These are phyloP conservation scores for Drymonia ruficornis DNA, from an alignment of 2,888 invertebrate genomes.

Conservation along the genomic window DNA sequence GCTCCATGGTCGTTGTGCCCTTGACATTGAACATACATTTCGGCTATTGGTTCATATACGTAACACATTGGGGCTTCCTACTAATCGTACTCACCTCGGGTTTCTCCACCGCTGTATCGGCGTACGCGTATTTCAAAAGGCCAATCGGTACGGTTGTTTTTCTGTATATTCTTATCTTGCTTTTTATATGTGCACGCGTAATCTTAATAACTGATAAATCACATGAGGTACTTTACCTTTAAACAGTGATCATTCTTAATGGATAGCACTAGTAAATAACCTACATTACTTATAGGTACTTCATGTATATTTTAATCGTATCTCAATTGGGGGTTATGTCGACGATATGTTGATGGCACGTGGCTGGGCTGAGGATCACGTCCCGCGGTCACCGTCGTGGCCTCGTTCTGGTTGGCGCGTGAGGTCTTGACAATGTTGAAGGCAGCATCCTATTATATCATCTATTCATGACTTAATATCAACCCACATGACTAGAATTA, in stretches of 20 bases:
- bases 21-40: conserved; percentile 47
- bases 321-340: conserved; percentile 18
- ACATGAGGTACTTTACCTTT: conserved; percentile 5
- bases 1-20: conserved; percentile 47
- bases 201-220: conserved; percentile 1
- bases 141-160: conserved; percentile 58
- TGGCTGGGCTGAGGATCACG: conserved; percentile 41
- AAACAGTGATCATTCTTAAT: not conserved
- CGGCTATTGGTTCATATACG: conserved; percentile 75
- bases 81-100: conserved; percentile 57
- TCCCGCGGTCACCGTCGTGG: conserved; percentile 34
- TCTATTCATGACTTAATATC: conserved; percentile 12
- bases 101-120: conserved; percentile 60
- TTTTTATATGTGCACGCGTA: not conserved
- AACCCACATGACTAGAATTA: not conserved
- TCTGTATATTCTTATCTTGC: conserved; percentile 20
- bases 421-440: conserved; percentile 29
- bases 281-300: too few relatives aligned
- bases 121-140: conserved; percentile 54
- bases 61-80: conserved; percentile 75
- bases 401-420: conserved; percentile 43
- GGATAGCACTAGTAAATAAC: too few relatives aligned
- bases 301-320: not conserved
- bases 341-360: conserved; percentile 27
- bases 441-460: conserved; percentile 28